A percentile compares a stretch with the other conserved stretches of the same genome.
These are phyloP conservation scores for Scelioninae gen. 1 DNA, from an alignment of 2,888 invertebrate species.

Conservation along the genomic window DNA sequence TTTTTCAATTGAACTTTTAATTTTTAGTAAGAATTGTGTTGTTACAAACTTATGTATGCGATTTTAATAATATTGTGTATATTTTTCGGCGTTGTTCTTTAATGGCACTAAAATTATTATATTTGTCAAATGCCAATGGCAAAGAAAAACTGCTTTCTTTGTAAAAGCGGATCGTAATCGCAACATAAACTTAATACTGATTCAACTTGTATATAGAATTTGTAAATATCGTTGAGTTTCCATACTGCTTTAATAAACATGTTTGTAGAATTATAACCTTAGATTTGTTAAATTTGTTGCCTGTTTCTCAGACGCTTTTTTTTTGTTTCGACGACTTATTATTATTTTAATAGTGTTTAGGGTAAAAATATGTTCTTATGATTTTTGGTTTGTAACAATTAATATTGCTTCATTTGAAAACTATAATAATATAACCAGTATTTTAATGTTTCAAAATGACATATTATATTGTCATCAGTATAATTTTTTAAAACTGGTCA, in stretches of 20 bases:
- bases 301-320: no score
- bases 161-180: conserved; percentile 58
- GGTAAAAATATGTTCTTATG: no score
- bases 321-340: no score
- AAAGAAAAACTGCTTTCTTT: conserved; percentile 63
- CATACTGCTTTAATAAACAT: conserved; percentile 87
- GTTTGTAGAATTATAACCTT: conserved; percentile 85
- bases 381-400: no score
- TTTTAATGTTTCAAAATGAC: no score
- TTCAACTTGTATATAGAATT: conserved; percentile 83
- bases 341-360: no score
- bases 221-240: conserved; percentile 87
- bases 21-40: conserved; percentile 39
- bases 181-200: conserved; percentile 65
- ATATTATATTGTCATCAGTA: no score
- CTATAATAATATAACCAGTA: no score
- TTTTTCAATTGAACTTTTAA: neutral
- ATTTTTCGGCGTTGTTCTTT: conserved; percentile 66
- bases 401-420: no score
- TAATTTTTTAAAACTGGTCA: no score
- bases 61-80: conserved; percentile 50
- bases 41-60: conserved; percentile 47
- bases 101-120: conserved; percentile 63
- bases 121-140: conserved; percentile 61
- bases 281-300: conserved; percentile 26